Evolutionary conservation across 2,113 vertebrate species (phyloP).

Genomic region (Nerophis lumbriciformis): DNA sequence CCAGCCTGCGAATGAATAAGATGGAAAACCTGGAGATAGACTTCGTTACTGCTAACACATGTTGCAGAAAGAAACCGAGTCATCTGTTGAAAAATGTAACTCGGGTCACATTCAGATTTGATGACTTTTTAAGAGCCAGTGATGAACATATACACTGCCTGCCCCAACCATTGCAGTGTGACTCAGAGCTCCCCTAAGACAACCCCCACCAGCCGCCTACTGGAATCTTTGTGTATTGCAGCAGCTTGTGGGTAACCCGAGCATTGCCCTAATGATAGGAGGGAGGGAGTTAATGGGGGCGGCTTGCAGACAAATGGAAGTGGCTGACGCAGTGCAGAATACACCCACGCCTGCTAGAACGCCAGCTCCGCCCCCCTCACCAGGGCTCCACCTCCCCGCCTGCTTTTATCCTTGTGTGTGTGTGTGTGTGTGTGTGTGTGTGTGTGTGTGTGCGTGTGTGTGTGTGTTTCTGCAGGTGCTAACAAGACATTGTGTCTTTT

Average conservation of each 20-base stretch:
- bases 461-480: not conserved
- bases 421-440: slow-evolving; percentile 22
- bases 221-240: slow-evolving; percentile 50
- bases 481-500: no score
- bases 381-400: no score
- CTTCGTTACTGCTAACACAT: no score
- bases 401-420: not conserved
- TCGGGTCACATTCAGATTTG: no score
- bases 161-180: slow-evolving; percentile 20
- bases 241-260: slow-evolving; percentile 38
- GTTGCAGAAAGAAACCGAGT: no score
- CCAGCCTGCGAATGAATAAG: slow-evolving; percentile 44
- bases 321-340: slow-evolving; percentile 64
- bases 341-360: slow-evolving; percentile 52
- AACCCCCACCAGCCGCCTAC: not conserved
- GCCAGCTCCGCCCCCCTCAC: not conserved
- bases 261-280: slow-evolving; percentile 65
- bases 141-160: slow-evolving; percentile 14
- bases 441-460: slow-evolving; percentile 14
- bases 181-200: slow-evolving; percentile 39
- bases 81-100: no score
- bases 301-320: slow-evolving; percentile 56
- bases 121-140: slow-evolving; percentile 7
- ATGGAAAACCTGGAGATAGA: no score
- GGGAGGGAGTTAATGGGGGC: not conserved